Conservation (phyloP, 2,888 invertebrate genomes). For the Drosophila buzzatii region DNA sequence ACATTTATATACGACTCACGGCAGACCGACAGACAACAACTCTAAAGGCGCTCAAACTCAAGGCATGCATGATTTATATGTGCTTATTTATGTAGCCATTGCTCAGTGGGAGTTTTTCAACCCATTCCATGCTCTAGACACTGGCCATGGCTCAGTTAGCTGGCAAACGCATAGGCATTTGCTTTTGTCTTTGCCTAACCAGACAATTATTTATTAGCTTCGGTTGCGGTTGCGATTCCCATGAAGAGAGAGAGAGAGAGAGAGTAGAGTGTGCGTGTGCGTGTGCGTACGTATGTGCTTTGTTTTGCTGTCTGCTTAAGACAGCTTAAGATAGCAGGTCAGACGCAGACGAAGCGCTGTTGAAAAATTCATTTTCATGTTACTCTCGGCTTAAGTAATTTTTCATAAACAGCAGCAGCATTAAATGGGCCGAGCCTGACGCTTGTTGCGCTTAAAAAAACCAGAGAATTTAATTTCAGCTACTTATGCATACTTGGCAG, state of each 20-base stretch:
- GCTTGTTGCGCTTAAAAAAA: conserved; percentile 48
- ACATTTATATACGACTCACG: conserved; percentile 35
- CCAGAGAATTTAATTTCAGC: conserved; percentile 70
- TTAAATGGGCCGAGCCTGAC: background rate
- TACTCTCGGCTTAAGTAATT: conserved; percentile 73
- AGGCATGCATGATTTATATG: conserved; percentile 72
- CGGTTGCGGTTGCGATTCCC: conserved; percentile 52
- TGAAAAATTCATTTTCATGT: conserved; percentile 81
- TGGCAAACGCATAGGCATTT: conserved; percentile 45
- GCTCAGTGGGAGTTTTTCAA: conserved; percentile 47
- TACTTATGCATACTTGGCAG: conserved; percentile 67
- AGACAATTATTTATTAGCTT: conserved; percentile 78
- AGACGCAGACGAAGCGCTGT: conserved; percentile 57
- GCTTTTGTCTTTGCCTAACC: conserved; percentile 75
- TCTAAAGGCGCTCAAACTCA: conserved; percentile 16
- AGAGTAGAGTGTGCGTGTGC: background rate
- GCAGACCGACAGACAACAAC: background rate
- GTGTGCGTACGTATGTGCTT: conserved; percentile 24
- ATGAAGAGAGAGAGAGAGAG: background rate
- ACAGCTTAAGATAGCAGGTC: conserved; percentile 75
- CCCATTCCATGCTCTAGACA: conserved; percentile 32
- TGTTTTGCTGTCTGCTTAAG: conserved; percentile 75
- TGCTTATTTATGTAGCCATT: conserved; percentile 65
- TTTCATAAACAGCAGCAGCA: conserved; percentile 65
- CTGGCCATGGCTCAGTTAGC: conserved; percentile 1